Conservation (phyloP, 1,140 invertebrate genomes). For the Tetramorium simillimum region DNA sequence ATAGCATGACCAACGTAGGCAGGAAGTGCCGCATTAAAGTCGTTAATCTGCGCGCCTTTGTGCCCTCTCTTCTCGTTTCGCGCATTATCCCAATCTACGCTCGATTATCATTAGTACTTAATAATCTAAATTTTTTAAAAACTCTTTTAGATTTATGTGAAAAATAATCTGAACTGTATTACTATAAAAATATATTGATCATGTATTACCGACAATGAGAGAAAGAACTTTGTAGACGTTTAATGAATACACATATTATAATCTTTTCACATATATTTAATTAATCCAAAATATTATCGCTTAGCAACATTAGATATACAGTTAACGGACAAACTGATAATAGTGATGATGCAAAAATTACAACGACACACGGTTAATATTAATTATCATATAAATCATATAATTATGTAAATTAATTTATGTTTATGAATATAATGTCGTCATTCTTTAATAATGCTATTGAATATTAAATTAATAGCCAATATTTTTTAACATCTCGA, state of each 20-base stretch:
- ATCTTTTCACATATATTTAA: background rate
- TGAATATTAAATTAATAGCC: background rate
- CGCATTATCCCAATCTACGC: constrained; percentile 1
- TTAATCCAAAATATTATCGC: background rate
- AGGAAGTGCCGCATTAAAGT: constrained; percentile 81
- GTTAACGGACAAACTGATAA: background rate
- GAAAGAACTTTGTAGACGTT: background rate
- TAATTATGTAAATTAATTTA: constrained; percentile 8
- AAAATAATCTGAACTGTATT: background rate
- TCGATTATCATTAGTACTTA: background rate
- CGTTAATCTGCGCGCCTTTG: constrained; percentile 81
- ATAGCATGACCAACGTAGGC: constrained; percentile 59
- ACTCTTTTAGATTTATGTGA: background rate
- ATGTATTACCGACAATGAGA: background rate
- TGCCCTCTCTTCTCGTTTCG: constrained; percentile 57
- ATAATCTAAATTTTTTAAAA: background rate
- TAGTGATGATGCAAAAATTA: constrained; percentile 17
- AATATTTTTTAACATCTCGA: constrained; percentile 8
- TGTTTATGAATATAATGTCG: background rate
- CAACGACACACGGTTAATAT: background rate
- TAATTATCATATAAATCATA: background rate
- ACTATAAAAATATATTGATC: background rate
- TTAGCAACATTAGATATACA: background rate
- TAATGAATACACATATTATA: background rate
- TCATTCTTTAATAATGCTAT: background rate